Evolutionary conservation across 1,140 invertebrate genomes (phyloP), one percentile per base, ranked within the genome.

Genomic region (Telenomus remus): DNA sequence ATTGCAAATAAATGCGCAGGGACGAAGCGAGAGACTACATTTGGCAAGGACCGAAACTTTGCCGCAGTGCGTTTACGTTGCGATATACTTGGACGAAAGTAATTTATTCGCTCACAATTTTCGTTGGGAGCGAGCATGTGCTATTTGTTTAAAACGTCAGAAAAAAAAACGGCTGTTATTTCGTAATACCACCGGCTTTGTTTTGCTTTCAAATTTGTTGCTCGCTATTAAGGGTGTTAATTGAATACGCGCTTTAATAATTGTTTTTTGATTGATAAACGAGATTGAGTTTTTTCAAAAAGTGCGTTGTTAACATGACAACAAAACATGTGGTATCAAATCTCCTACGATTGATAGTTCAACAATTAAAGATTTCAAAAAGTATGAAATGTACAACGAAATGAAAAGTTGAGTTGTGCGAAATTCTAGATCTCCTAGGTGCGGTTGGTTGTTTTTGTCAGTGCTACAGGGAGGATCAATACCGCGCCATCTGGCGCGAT

Each of bases 1-100:
- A 11, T 43, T 6, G n/a, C 48, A 53, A 39, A 59, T 33, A 44
- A 56, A 48, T 14, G 35, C 34, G 4, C 7, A 0, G 4, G 27
- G 34, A 9, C 39, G 55, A 34, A 63, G 37, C 54, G 71, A 64
- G 53, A 56, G 63, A 47, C 15, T 76, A 55, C 75, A 85, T 82
- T 84, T 85, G 81, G 83, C 83, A 84, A 78, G 57, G 73, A 77
- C 39, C 66, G 51, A 61, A 60, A 78, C 54, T 76, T 60, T 80
- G 80, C 80, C 82, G 84, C 84, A 84, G 74, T 85, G 84, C 83
- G 82, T 84, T 80, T 61, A 15, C 49, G 54, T 72, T 51, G 43
- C 16, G 37, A 74, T 61, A 82, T 78, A 79, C 56, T 77, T 76
- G 59, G 49, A 50, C 27, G 56, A 64, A 78, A 78, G 80, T 84